Base-by-base conservation (phyloP, 2,888 invertebrate species). In the Gortyna flavago region DNA sequence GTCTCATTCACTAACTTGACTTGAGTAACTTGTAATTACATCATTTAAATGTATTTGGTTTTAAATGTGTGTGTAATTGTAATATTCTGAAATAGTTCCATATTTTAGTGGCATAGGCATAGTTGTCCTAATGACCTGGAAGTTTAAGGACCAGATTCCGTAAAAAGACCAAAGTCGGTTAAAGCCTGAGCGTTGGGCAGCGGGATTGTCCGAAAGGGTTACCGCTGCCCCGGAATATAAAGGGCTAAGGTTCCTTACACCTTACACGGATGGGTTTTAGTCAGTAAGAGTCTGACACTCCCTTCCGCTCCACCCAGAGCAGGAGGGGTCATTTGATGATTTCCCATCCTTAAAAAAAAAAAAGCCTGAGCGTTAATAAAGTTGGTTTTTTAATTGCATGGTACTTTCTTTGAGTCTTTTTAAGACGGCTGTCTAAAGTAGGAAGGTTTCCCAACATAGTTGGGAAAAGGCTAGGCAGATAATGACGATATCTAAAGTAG, bases 11-110 rank as follows among this genome's bases (percentile, higher is more conserved):
- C 59, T 25, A 16, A 7, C 29, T n/a, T 54, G 11, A 51, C 6
- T 21, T 25, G 38, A n/a, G 6, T 51, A 21, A 41, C 57, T 84
- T 72, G 41, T 71, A 41, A 65, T 71, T 71, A n/a, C 21, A 38
- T 61, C 8, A 8, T 21, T 1, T 5, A 11, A n/a, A 57, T 57
- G 11, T 57, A 11, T 48, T 57, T 51, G 44, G 62, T 51, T 57
- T 18, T n/a, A n/a, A n/a, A 54, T 35, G 32, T 44, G 61, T 71
- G 32, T 32, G 38, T 35, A 11, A 59, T n/a, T 44, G 6, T 11
- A 59, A 72, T 59, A 35, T 72, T 32, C 8, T 16, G 11, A 57
- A 57, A 7, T 11, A 54, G 54, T 54, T 25, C 11, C 11, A 11
- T 5, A n/a, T 57, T 57, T n/a, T n/a, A 57, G 25, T 21, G 18